Percentiles rank a stretch among this genome's conserved stretches.
Evolutionary conservation across 2,888 invertebrate species (phyloP).

Genomic region (Drosophila nr. perissopoda): DNA sequence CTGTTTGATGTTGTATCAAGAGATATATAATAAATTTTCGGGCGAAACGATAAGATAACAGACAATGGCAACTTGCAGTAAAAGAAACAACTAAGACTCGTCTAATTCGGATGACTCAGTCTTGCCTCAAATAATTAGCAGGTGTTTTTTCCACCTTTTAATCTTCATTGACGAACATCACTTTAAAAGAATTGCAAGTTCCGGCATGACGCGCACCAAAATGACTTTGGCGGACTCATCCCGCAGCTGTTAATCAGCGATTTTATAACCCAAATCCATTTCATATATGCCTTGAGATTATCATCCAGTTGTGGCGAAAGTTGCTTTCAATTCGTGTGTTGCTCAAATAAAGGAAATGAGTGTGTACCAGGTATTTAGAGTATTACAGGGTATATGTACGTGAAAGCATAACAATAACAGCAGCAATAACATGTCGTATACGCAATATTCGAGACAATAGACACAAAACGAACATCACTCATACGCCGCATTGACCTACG

Average conservation of each 20-base stretch:
- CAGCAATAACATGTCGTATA: slow-evolving; percentile 54
- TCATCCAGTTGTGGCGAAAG: neutral
- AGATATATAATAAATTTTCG: slow-evolving; percentile 49
- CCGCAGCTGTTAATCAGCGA: neutral
- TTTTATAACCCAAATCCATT: neutral
- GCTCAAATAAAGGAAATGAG: neutral
- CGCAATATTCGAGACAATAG: slow-evolving; percentile 45
- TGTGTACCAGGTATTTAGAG: neutral
- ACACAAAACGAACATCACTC: slow-evolving; percentile 46
- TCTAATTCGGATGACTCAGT: slow-evolving; percentile 37
- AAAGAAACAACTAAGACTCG: slow-evolving; percentile 14
- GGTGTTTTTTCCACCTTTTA: neutral
- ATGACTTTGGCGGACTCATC: neutral
- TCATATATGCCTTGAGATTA: neutral
- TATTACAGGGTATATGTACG: slow-evolving; percentile 39
- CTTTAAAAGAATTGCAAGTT: slow-evolving; percentile 15
- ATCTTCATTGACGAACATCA: slow-evolving; percentile 3
- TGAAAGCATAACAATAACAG: slow-evolving; percentile 25
- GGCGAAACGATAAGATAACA: slow-evolving; percentile 47
- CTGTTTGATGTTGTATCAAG: slow-evolving; percentile 71
- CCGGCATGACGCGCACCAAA: slow-evolving; percentile 1
- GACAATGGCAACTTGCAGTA: neutral
- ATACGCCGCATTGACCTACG: slow-evolving; percentile 50
- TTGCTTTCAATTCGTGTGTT: neutral
- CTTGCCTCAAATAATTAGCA: neutral